These are phyloP conservation scores for Synaphobranchus kaupii DNA, from an alignment of 2,797 vertebrate species.

Conservation along the genomic window DNA sequence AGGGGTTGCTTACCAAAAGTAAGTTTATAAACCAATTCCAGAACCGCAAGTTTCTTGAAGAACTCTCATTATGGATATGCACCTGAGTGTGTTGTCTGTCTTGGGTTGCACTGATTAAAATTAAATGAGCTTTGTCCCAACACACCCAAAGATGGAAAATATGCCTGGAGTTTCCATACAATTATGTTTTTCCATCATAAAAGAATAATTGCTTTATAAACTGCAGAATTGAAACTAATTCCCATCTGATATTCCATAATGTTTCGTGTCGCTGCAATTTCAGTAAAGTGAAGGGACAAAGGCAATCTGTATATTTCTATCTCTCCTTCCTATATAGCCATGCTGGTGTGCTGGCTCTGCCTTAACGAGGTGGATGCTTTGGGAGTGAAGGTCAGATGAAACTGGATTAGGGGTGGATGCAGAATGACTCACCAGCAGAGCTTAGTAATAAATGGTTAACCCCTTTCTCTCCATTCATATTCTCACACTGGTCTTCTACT, in stretches of 20 bases:
- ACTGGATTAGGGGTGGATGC: constrained; percentile 26
- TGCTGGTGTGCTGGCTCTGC: background rate
- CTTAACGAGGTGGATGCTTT: background rate
- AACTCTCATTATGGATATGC: too few relatives aligned
- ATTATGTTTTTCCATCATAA: too few relatives aligned
- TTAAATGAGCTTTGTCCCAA: too few relatives aligned
- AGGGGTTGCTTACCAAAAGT: background rate
- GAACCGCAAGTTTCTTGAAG: background rate
- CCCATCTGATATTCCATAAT: background rate
- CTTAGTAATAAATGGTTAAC: constrained; percentile 5
- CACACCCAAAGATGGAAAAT: too few relatives aligned
- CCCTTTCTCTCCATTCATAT: background rate
- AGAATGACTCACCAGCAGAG: constrained; percentile 15
- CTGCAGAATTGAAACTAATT: background rate
- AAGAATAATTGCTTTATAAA: background rate
- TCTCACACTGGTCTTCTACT: background rate
- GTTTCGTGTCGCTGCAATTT: background rate
- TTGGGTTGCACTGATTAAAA: too few relatives aligned
- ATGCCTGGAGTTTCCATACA: too few relatives aligned
- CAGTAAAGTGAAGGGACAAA: background rate
- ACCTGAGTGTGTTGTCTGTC: too few relatives aligned
- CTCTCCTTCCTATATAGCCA: background rate
- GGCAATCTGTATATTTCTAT: background rate
- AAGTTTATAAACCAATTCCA: background rate
- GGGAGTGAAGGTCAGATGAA: background rate